Conservation (phyloP, 2,797 vertebrate genomes). For the Pangasius sanitwongsei region DNA sequence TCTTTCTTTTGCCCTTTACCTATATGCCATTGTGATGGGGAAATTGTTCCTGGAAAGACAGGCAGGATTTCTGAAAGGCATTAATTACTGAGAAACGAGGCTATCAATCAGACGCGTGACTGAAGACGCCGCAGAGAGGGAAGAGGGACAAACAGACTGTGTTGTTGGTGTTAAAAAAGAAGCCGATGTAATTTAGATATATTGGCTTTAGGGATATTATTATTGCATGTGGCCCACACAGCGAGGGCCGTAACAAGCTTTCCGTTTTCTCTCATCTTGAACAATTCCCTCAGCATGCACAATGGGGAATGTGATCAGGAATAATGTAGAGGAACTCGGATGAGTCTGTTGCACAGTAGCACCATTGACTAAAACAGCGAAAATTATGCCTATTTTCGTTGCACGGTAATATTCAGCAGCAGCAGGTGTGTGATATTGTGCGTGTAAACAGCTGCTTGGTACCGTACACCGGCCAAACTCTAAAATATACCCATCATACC, state of each 20-base stretch:
- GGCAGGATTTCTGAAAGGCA: conserved; percentile 59
- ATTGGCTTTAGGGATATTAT: conserved; percentile 51
- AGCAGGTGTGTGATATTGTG: conserved; percentile 2
- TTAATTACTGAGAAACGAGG: conserved; percentile 63
- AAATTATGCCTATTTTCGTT: conserved; percentile 6
- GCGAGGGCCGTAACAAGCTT: conserved; percentile 30
- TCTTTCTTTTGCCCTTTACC: conserved; percentile 35
- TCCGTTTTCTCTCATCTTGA: conserved; percentile 19
- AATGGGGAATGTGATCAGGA: neutral
- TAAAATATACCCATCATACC: conserved; percentile 7
- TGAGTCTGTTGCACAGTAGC: conserved; percentile 4
- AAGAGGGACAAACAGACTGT: conserved; percentile 15
- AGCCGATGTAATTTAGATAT: conserved; percentile 63
- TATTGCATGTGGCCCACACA: conserved; percentile 44
- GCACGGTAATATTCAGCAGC: neutral
- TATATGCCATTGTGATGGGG: conserved; percentile 36
- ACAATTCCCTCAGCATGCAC: conserved; percentile 34
- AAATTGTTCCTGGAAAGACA: conserved; percentile 58
- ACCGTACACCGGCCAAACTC: neutral
- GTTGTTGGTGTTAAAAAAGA: conserved; percentile 46
- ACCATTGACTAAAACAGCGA: neutral
- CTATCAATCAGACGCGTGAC: conserved; percentile 61
- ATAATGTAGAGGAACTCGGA: neutral
- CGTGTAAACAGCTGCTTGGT: neutral
- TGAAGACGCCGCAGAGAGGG: conserved; percentile 39